Base-by-base conservation (phyloP, 2,113 vertebrate species). In the Eurypyga helias region DNA sequence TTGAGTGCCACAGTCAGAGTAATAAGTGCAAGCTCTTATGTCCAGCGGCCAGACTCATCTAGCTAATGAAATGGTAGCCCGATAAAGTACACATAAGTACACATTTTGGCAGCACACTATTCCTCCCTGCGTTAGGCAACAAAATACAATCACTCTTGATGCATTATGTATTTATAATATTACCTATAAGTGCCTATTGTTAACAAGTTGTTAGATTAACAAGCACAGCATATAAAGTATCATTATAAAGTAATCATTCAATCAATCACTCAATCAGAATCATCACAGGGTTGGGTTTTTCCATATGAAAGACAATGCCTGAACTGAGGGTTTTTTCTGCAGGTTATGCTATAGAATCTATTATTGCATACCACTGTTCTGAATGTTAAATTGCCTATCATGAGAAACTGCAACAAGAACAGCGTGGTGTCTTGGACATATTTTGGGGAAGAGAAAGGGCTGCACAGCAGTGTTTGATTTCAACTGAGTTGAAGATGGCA, bases 141-240 rank as follows among this genome's bases (percentile, higher is more conserved):
- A 89, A 90, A 86, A 65, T 48, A 16, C 65, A 82, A 38, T 82
- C 67, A 58, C 20, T 54, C 51, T 76, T 77, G 29, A 87, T 79
- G 43, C 65, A 75, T 75, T 97, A 92, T 96, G 49, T 89, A 87
- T 92, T 95, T 90, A 83, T 78, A 79, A 78, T 77, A 80, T 95
- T 97, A 94, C 89, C 60, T 85, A 34, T 95, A 96, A 94, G 86
- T 78, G 60, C 52, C 85, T 84, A 64, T 90, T 90, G 91, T 94
- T 97, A 97, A 95, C 49, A 96, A 96, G 43, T 70, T 93, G 21
- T 92, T 90, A 95, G 83, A 96, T 92, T 95, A 96, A 90, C 78
- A 90, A 77, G 77, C 62, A 61, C 49, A 48, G 69, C 28, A 82
- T 60, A 72, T 77, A 9, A 96, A 94, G 38, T 73, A 78, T 78